These are phyloP conservation scores for Cosmia pyralina DNA, from an alignment of 2,888 invertebrate genomes.

Conservation along the genomic window DNA sequence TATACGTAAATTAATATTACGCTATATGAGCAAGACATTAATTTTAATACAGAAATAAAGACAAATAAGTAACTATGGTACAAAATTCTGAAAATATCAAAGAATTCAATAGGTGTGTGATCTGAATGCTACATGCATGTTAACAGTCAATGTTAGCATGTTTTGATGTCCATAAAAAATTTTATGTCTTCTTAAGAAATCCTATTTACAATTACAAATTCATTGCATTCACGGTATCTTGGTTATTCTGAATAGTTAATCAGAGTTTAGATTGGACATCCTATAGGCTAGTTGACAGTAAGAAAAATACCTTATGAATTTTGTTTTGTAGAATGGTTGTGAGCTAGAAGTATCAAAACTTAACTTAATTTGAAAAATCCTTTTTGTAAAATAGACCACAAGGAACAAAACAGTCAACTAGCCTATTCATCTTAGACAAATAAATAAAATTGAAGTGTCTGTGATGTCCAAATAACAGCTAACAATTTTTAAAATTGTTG, in stretches of 20 bases:
- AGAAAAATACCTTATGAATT: background rate
- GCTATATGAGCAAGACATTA: background rate
- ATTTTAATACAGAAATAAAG: background rate
- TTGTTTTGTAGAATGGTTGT: too few relatives aligned
- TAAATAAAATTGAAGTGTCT: too few relatives aligned
- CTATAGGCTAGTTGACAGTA: background rate
- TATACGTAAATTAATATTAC: too few relatives aligned
- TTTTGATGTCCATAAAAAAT: conserved; percentile 2
- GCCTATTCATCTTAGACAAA: too few relatives aligned
- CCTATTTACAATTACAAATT: background rate
- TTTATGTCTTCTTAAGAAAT: background rate
- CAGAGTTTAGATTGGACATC: background rate
- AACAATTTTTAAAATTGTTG: too few relatives aligned
- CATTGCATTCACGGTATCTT: background rate
- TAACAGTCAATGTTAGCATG: background rate
- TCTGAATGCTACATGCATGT: background rate
- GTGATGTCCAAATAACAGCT: too few relatives aligned
- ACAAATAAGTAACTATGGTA: background rate
- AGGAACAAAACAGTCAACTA: too few relatives aligned
- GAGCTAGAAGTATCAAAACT: background rate
- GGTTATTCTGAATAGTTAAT: conserved; percentile 5
- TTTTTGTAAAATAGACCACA: too few relatives aligned
- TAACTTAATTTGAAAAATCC: background rate
- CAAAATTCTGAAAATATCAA: background rate
- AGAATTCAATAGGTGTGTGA: background rate